A percentile compares a stretch with the other conserved stretches of the same genome.
Conservation (phyloP, 1,140 invertebrate species). For the Hormaphis cornu region DNA sequence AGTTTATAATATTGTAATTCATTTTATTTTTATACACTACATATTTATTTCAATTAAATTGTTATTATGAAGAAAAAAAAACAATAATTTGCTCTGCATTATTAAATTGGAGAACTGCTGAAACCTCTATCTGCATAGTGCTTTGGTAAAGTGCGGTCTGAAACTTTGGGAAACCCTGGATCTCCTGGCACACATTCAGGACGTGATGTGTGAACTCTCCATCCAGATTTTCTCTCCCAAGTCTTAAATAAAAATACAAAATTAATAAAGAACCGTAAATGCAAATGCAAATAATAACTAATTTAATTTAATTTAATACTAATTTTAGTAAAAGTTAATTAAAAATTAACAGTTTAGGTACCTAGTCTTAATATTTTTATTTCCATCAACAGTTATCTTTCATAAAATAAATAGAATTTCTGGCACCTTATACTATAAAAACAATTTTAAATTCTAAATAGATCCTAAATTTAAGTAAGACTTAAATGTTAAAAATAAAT, state of each 20-base stretch:
- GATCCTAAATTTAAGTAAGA: too few relatives aligned
- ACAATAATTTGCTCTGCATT: neutral
- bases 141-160: slow-evolving; percentile 3
- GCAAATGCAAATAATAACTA: too few relatives aligned
- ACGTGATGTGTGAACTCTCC: slow-evolving; percentile 45
- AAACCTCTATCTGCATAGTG: slow-evolving; percentile 23
- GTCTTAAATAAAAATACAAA: slow-evolving; percentile 44
- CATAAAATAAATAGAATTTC: too few relatives aligned
- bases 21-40: neutral
- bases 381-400: too few relatives aligned
- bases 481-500: too few relatives aligned
- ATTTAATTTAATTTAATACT: too few relatives aligned
- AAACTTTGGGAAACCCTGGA: slow-evolving; percentile 4
- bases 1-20: neutral
- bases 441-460: too few relatives aligned
- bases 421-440: too few relatives aligned
- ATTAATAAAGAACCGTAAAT: too few relatives aligned
- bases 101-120: slow-evolving; percentile 23
- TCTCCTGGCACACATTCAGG: slow-evolving; percentile 7
- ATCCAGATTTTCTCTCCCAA: slow-evolving; percentile 62
- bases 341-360: too few relatives aligned
- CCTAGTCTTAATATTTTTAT: too few relatives aligned
- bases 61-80: neutral
- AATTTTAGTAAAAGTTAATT: too few relatives aligned
- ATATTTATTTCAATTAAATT: neutral